Evolutionary conservation across 2,888 invertebrate species (phyloP).

Genomic region (Epsilonema sp.): DNA sequence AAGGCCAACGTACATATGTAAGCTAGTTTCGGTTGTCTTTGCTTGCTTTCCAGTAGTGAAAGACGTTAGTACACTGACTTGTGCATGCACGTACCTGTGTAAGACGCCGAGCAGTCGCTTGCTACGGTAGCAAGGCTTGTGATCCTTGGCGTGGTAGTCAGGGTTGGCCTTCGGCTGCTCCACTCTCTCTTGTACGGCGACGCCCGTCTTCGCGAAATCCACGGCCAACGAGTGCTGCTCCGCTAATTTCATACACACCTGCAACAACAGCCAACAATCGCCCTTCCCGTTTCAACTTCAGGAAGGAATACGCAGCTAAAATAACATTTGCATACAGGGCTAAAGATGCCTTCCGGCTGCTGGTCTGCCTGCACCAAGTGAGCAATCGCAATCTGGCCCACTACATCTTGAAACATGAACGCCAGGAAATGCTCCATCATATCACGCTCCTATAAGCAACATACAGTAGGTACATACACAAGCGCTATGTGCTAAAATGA

Average conservation of each 20-base stretch:
- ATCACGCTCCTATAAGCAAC: slow-evolving; percentile 9
- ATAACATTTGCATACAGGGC: too few species aligned
- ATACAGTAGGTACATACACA: too few species aligned
- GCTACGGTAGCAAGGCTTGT: slow-evolving; percentile 17
- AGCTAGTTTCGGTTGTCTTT: too few species aligned
- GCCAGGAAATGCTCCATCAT: slow-evolving; percentile 24
- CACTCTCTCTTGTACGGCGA: slow-evolving; percentile 7
- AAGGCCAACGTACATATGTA: too few species aligned
- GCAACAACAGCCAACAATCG: slow-evolving; percentile 13
- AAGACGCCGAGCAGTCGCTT: slow-evolving; percentile 21
- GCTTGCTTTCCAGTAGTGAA: too few species aligned
- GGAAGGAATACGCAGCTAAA: too few species aligned
- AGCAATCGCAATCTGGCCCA: slow-evolving; percentile 25
- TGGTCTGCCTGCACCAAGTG: slow-evolving; percentile 26
- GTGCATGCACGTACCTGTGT: slow-evolving; percentile 17
- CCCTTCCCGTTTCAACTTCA: too few species aligned
- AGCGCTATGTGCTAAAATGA: too few species aligned
- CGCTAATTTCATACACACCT: slow-evolving; percentile 16
- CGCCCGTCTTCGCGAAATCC: slow-evolving; percentile 28
- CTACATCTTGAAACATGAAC: slow-evolving; percentile 26
- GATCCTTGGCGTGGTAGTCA: slow-evolving; percentile 16
- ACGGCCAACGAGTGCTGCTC: slow-evolving; percentile 23
- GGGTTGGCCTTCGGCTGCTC: slow-evolving; percentile 8
- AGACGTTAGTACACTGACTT: too few species aligned
- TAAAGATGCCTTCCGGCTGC: too few species aligned